Evolutionary conservation across 1,140 invertebrate species (phyloP), one percentile per base, ranked within the genome.

Genomic region (Oryctes rhinoceros): DNA sequence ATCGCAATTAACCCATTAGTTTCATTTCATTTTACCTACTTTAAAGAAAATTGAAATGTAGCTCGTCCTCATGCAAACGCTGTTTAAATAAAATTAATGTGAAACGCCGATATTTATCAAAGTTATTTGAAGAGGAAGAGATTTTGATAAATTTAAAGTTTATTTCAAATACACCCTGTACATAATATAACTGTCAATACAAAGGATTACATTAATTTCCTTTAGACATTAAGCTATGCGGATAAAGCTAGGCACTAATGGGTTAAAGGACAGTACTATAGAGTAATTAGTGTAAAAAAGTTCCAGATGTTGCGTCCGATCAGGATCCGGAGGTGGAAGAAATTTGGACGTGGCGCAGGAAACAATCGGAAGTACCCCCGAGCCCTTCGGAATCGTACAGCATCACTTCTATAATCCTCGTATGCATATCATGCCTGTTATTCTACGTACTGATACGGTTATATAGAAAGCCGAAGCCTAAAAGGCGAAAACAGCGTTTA

Each of bases 261-360:
- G 65, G 65, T 67, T 67, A 47, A 76, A 76, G 74, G 44, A 76
- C 74, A 76, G 44, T 76, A 44, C 74, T 47, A 76, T 76, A 76
- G 44, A 48, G 74, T 76, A 76, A 76, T 76, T 48, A 76, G 74
- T 44, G 10, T 76, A 76, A 76, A 53, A 76, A 47, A 76, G 74
- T 76, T 76, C 35, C 74, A 76, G 74, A 76, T 76, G n/a, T 76
- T 13, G 65, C 65, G 4, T 44, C 30, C 44, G 74, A 48, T 76
- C 74, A 5, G 11, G 74, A 76, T 47, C 11, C 44, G 13, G 44
- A 48, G 15, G 37, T 44, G 3, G 74, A 76, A 76, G 74, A 76
- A 20, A 20, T 76, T 13, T 76, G 74, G 74, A 76, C 37, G 2
- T 76, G 74, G 74, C 74, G 74, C 35, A 76, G 74, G n/a, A 76